Evolutionary conservation across 2,797 vertebrate genomes (phyloP), one percentile per base, ranked within the genome.

Genomic region (Acipenser transmontanus): DNA sequence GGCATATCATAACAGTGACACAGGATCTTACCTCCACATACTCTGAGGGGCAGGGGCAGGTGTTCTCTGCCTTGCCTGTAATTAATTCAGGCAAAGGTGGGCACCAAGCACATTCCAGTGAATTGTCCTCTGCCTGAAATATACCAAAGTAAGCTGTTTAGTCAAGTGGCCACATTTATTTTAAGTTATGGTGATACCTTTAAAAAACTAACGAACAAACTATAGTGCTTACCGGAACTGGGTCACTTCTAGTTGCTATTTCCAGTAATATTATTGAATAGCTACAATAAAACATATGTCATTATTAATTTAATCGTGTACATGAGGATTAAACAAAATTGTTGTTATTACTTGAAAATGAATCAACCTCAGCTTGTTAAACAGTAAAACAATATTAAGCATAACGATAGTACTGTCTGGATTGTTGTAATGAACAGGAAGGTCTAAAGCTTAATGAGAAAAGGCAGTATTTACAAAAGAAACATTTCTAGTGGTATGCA

Each of bases 231-330:
- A 93, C 90, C 7, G 79, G 84, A 11, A 91, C 80, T 0, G 86
- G 84, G 68, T 94, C 88, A 61, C 73, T 91, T 79, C 91, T 85
- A 54, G 86, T 91, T 10, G 89, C 90, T 11, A 94, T 90, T 87
- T 93, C 92, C 80, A 97, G 72, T 66, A 93, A 85, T 80, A 96
- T 89, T 67, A 93, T 90, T 8, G 88, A 91, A 61, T 92, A 93
- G 76, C 92, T 95, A 80, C 9, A 78, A 82, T 73, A 80, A 49
- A 66, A 77, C 34, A 68, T 9, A 7, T 7, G 14, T 57, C 14
- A 57, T 57, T 11, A 5, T 6, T 57, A 13, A 4, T 11, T 57
- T n/a, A 57, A 57, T 52, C 1, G 2, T 52, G 60, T 62, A 62
- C 3, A 62, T 59, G n/a, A 34, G 12, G 8, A 52, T 8, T 52